Evolutionary conservation across 2,888 invertebrate genomes (phyloP), one percentile per base, ranked within the genome.

Genomic region (Gonocerus acuteangulatus): DNA sequence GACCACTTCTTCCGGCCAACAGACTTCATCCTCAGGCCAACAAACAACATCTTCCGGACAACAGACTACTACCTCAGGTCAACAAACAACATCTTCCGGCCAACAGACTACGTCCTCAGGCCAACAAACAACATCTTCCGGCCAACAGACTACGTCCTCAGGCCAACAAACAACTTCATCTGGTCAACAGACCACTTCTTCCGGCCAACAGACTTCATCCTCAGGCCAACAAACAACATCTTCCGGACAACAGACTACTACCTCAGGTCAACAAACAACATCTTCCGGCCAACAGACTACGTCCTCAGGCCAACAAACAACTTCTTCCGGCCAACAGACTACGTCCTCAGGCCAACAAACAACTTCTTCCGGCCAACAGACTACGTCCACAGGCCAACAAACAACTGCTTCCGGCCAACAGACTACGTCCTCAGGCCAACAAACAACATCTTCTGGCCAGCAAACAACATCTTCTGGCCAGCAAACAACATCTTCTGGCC

Each of bases 341-440:
- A 62, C 67, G 23, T 16, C 18, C 6, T 51, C 62, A 2, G 66
- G 65, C 4, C 21, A 19, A 56, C 61, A 54, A 56, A 22, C 54
- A 7, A 51, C 51, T 18, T 39, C 62, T 13, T 42, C 56, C 47
- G 56, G 44, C 56, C 54, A 63, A 56, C 60, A 57, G 48, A 60
- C 60, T 47, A 62, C 66, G 34, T 18, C 61, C n/a, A 45, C 59
- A 22, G 47, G 54, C 9, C 19, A 45, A n/a, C 64, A 66, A 45
- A 57, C 65, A 15, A 51, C 66, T 48, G 63, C 65, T 15, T 63
- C 66, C 49, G 65, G 67, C 48, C 66, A 68, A 60, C 64, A 67
- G 49, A 62, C 65, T 9, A 62, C 64, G 15, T 39, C 60, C 18
- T 56, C 65, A 48, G 64, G 60, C 1, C 64, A 45, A 47, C 58